Evolutionary conservation across 2,797 vertebrate genomes (phyloP), one percentile per base, ranked within the genome.

Genomic region (Oreochromis grahami): DNA sequence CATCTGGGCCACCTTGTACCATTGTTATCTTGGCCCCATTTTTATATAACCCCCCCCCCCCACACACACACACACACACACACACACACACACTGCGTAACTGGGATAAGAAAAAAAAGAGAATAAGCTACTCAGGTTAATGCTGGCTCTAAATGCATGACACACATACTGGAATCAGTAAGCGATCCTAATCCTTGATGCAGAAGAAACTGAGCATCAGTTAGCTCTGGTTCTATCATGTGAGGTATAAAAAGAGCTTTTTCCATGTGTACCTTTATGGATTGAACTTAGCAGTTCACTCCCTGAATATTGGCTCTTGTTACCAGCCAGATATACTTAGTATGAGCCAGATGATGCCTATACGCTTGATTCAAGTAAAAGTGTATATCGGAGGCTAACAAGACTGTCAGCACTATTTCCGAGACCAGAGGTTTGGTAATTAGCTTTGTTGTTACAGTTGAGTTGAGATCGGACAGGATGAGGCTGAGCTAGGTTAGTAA

Each of bases 321-420:
- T 68, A 80, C 77, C 92, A 92, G 90, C 87, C 86, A 91, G 84
- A 89, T 89, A 86, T 81, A 86, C 58, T 89, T 85, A 85, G 90
- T 15, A 12, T 86, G 86, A 88, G 92, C 88, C 90, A 94, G 92
- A 92, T 88, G 90, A 94, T 89, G 90, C 77, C 5, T 91, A 91
- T 89, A 84, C 65, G 77, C 92, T 84, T 88, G 89, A 94, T 94
- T 90, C 85, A 93, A 94, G 88, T 94, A 91, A 93, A 93, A 91
- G 90, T 84, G 84, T 91, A 93, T 94, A 94, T 93, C 45, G 77
- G 88, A 89, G 36, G 93, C 89, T 95, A 95, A 95, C 92, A 60
- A 94, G 94, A 91, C 45, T 91, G 89, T 88, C 89, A 83, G 90
- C 88, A 58, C 90, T 68, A 48, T 80, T 83, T 78, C 91, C 84